Percentiles rank a stretch among this genome's conserved stretches.
Evolutionary conservation across 2,113 vertebrate genomes (phyloP).

Genomic region (Marcusenius ussheri): DNA sequence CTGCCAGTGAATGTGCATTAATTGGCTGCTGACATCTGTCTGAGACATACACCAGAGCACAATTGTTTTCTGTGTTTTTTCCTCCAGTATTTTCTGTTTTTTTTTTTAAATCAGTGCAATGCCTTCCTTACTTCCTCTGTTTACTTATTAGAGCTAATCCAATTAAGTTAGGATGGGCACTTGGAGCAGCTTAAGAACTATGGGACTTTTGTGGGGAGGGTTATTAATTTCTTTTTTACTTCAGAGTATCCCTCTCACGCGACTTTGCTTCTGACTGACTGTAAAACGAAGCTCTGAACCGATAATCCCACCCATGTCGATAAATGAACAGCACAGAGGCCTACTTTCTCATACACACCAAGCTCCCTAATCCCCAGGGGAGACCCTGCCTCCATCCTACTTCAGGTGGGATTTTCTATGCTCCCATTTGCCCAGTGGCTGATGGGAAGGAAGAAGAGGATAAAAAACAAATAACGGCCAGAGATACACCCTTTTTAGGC

Average conservation of each 20-base stretch:
- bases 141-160: slow-evolving; percentile 76
- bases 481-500: slow-evolving; percentile 2
- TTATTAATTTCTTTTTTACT: slow-evolving; percentile 68
- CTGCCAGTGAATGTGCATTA: slow-evolving; percentile 44
- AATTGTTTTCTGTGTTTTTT: slow-evolving; percentile 60
- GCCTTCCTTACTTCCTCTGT: slow-evolving; percentile 71
- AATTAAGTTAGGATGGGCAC: slow-evolving; percentile 75
- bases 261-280: slow-evolving; percentile 63
- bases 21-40: slow-evolving; percentile 39
- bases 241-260: slow-evolving; percentile 61
- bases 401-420: slow-evolving; percentile 20
- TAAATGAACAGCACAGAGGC: slow-evolving; percentile 27
- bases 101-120: slow-evolving; percentile 68
- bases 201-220: slow-evolving; percentile 61
- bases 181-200: slow-evolving; percentile 69
- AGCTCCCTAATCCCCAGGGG: slow-evolving; percentile 49
- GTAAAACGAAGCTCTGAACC: slow-evolving; percentile 61
- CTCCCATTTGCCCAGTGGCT: slow-evolving; percentile 24
- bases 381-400: slow-evolving; percentile 41
- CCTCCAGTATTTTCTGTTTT: slow-evolving; percentile 44
- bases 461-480: slow-evolving; percentile 16
- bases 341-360: slow-evolving; percentile 14
- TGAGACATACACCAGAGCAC: slow-evolving; percentile 46
- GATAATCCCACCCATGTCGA: slow-evolving; percentile 45
- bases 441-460: neutral